A percentile compares a stretch with the other conserved stretches of the same genome.
Evolutionary conservation across 2,888 invertebrate species (phyloP).

Genomic region (Octonoba sinensis): DNA sequence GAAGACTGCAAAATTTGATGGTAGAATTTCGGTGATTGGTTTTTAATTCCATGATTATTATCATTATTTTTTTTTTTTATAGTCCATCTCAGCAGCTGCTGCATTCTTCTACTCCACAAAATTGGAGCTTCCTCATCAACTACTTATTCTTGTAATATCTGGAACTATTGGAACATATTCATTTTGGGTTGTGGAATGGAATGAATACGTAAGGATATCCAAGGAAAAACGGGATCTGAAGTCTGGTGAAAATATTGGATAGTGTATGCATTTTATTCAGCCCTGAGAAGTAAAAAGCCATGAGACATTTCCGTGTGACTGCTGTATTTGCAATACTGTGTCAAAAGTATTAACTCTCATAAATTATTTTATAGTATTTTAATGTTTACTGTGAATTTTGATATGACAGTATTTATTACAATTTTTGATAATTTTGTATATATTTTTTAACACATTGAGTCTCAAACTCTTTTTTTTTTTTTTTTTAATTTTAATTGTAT

Average conservation of each 20-base stretch:
- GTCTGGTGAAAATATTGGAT: background rate
- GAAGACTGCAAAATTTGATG: no score
- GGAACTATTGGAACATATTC: conserved; percentile 81
- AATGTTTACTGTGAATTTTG: no score
- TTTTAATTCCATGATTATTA: no score
- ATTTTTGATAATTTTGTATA: no score
- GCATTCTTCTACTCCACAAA: conserved; percentile 87
- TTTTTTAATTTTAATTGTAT: no score
- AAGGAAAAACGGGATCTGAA: conserved; percentile 16
- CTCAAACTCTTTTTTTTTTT: no score
- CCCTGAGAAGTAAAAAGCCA: no score
- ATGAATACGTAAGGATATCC: conserved; percentile 21
- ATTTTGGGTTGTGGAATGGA: conserved; percentile 81
- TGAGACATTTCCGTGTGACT: background rate
- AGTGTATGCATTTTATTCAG: background rate
- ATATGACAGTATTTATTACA: no score
- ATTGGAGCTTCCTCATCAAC: conserved; percentile 79
- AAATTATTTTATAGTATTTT: no score
- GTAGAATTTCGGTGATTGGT: background rate
- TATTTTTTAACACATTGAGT: no score
- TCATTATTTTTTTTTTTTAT: conserved; percentile 69
- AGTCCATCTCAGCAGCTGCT: conserved; percentile 87
- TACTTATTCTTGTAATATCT: conserved; percentile 80
- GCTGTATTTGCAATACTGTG: background rate
- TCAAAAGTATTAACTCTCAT: background rate